These are phyloP conservation scores for Biston stratarius DNA, from an alignment of 2,888 invertebrate species.

Conservation along the genomic window DNA sequence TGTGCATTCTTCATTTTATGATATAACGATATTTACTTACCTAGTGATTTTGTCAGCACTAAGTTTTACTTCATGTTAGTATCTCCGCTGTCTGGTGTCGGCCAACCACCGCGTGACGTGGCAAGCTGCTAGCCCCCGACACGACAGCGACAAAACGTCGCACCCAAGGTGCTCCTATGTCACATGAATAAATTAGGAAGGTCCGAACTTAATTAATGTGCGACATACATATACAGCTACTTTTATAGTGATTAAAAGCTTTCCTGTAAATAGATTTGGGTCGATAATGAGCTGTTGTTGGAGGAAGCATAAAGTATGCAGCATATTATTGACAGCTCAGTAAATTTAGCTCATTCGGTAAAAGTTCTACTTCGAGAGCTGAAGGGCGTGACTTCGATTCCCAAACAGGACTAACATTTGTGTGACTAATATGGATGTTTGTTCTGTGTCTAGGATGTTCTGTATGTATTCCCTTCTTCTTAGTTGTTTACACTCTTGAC, in stretches of 20 bases:
- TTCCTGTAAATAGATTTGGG: slow-evolving; percentile 53
- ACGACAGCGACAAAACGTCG: slow-evolving; percentile 59
- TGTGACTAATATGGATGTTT: no score
- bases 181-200: slow-evolving; percentile 80
- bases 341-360: no score
- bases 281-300: slow-evolving; percentile 52
- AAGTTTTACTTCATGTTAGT: slow-evolving; percentile 33
- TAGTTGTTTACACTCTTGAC: no score
- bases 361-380: no score
- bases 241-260: slow-evolving; percentile 74
- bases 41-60: slow-evolving; percentile 31
- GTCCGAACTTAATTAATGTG: slow-evolving; percentile 77
- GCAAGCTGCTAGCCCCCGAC: slow-evolving; percentile 58
- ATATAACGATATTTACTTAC: not conserved
- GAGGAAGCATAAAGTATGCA: not conserved
- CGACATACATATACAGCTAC: slow-evolving; percentile 65
- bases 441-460: no score
- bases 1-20: no score
- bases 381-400: no score
- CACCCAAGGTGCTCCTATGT: slow-evolving; percentile 59
- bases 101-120: slow-evolving; percentile 53
- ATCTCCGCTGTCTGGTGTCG: slow-evolving; percentile 27
- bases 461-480: no score
- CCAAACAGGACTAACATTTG: no score
- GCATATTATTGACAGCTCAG: not conserved